phyloP scores from a whole-genome alignment of 2,797 vertebrate species.

The Artibeus jamaicensis region DNA sequence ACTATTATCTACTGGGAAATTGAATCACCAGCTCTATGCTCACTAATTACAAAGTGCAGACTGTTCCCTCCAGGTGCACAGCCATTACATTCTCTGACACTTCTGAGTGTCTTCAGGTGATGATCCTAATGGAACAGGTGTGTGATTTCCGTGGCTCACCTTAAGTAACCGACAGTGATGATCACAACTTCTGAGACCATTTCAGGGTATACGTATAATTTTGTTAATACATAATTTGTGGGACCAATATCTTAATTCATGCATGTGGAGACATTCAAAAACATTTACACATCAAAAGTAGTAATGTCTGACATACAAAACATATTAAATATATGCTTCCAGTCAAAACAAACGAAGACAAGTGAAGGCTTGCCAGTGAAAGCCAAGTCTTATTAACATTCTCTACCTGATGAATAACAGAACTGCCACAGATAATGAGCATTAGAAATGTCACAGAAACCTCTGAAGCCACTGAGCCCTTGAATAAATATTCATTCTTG shows the following conservation, averaged over 20 bases:
- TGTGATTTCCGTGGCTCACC: not conserved
- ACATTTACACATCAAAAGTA: not conserved
- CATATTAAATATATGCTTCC: not conserved
- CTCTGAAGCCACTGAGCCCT: not conserved
- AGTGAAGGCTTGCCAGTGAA: not conserved
- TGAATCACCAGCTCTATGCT: not conserved
- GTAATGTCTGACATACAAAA: not conserved
- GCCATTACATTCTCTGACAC: not conserved
- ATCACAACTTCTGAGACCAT: not conserved
- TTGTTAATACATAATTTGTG: not conserved
- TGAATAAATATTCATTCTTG: not conserved
- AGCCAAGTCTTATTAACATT: not conserved
- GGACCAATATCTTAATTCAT: not conserved
- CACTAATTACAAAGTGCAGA: not conserved
- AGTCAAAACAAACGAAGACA: constrained; percentile 23
- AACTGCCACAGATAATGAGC: not conserved
- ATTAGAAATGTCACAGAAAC: not conserved
- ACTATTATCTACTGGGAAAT: not conserved
- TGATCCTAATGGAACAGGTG: not conserved
- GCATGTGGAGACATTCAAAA: not conserved
- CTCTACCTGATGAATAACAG: not conserved
- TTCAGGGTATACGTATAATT: not conserved
- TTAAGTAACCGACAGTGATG: not conserved
- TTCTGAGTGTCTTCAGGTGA: not conserved
- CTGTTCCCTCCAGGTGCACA: not conserved